A percentile compares a stretch with the other conserved stretches of the same genome.
Evolutionary conservation across 2,888 invertebrate genomes (phyloP).

Genomic region (Plagodis dolabraria): DNA sequence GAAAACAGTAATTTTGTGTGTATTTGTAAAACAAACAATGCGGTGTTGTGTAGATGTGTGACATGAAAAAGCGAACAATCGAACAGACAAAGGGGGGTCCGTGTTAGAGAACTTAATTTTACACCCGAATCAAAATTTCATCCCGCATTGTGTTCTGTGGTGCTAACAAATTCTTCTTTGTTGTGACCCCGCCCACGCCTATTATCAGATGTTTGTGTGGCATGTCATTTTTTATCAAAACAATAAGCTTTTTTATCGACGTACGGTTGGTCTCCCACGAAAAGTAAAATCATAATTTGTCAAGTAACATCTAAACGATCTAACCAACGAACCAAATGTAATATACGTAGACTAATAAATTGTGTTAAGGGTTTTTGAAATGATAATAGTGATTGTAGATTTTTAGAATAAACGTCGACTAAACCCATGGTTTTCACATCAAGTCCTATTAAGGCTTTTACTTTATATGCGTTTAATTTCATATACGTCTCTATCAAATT

Average conservation of each 20-base stretch:
- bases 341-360: constrained; percentile 56
- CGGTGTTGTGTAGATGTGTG: constrained; percentile 51
- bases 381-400: neutral
- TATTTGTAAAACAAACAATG: constrained; percentile 67
- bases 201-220: constrained; percentile 81
- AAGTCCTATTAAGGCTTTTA: too few relatives aligned
- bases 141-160: constrained; percentile 72
- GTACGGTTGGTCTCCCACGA: constrained; percentile 58
- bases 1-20: constrained; percentile 58
- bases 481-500: too few relatives aligned
- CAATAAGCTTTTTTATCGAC: constrained; percentile 73
- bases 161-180: constrained; percentile 81
- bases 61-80: constrained; percentile 62
- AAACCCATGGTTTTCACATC: too few relatives aligned
- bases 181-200: constrained; percentile 75
- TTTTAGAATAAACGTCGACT: too few relatives aligned
- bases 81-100: constrained; percentile 62
- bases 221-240: constrained; percentile 84
- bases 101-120: constrained; percentile 80
- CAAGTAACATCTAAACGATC: constrained; percentile 45
- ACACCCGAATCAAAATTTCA: constrained; percentile 78
- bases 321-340: constrained; percentile 62
- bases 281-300: constrained; percentile 62
- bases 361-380: neutral
- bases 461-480: too few relatives aligned